Conservation (phyloP, 2,113 vertebrate species). For the Haemorhous mexicanus region DNA sequence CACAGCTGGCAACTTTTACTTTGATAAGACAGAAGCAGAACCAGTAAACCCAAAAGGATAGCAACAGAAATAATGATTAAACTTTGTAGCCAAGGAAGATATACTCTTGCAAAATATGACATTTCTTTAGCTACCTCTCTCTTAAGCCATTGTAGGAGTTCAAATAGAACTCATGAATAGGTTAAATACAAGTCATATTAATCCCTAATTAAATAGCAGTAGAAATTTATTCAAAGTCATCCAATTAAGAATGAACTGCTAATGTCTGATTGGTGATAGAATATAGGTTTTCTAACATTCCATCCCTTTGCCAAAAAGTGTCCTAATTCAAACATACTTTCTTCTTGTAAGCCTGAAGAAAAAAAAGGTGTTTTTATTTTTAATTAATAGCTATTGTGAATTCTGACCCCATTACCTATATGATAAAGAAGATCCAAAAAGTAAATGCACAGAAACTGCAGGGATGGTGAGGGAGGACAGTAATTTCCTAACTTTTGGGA, state of each 20-base stretch:
- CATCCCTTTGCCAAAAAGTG: background rate
- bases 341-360: background rate
- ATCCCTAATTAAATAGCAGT: background rate
- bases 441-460: background rate
- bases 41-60: background rate
- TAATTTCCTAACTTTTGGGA: background rate
- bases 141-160: background rate
- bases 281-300: background rate
- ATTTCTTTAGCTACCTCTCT: background rate
- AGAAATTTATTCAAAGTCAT: background rate
- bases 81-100: background rate
- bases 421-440: background rate
- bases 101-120: background rate
- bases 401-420: background rate
- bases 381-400: background rate
- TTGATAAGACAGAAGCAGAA: background rate
- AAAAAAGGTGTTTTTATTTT: background rate
- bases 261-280: background rate
- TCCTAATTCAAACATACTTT: background rate
- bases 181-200: background rate
- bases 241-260: background rate
- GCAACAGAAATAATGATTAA: background rate
- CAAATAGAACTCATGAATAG: background rate
- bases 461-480: background rate
- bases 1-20: background rate